These are phyloP conservation scores for Deilephila elpenor DNA, from an alignment of 2,888 invertebrate species.

Conservation along the genomic window DNA sequence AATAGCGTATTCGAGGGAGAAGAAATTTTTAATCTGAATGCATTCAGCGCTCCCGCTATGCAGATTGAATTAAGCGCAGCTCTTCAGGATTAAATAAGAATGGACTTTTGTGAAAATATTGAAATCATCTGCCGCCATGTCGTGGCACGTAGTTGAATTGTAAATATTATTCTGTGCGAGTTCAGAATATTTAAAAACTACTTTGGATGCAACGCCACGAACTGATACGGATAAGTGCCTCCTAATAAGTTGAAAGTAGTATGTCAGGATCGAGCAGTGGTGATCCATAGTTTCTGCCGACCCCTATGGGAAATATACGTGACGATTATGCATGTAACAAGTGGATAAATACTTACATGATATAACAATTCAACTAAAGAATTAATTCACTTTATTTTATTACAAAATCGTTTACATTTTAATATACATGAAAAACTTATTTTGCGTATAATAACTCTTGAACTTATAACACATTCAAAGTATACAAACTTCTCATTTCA, in stretches of 20 bases:
- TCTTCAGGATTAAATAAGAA: constrained; percentile 41
- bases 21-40: constrained; percentile 61
- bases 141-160: constrained; percentile 42
- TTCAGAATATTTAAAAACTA: constrained; percentile 38
- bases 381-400: neutral
- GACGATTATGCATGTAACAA: neutral
- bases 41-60: constrained; percentile 59
- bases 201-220: constrained; percentile 53
- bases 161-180: constrained; percentile 41
- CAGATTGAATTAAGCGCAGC: constrained; percentile 46
- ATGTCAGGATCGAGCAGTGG: no score
- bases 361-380: neutral
- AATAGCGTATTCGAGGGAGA: constrained; percentile 46
- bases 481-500: neutral
- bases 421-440: no score
- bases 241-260: constrained; percentile 4
- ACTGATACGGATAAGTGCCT: constrained; percentile 30
- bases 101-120: constrained; percentile 39
- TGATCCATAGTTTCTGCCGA: no score
- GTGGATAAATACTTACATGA: neutral
- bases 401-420: neutral
- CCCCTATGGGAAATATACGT: no score
- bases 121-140: constrained; percentile 44
- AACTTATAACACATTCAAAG: neutral
- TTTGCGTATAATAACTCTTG: no score